phyloP scores from a whole-genome alignment of 2,888 invertebrate genomes.

The Apamea sordens region DNA sequence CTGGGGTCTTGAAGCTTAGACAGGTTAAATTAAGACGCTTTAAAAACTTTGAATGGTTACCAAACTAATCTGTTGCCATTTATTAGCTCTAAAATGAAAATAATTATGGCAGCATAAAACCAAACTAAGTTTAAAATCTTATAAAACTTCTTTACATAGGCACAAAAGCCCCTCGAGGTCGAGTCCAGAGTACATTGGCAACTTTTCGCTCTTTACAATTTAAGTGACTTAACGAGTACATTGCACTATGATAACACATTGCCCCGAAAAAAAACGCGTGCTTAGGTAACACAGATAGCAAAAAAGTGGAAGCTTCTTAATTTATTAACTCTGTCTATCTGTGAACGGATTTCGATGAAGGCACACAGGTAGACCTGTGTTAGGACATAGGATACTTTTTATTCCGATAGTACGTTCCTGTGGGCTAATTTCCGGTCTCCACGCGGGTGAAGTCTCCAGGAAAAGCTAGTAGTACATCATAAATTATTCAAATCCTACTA shows the following conservation, averaged over 20 bases:
- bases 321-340: background rate
- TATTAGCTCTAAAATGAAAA: background rate
- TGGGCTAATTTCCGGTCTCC: too few species aligned
- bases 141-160: background rate
- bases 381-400: too few species aligned
- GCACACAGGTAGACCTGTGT: background rate
- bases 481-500: background rate
- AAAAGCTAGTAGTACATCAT: background rate
- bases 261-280: background rate
- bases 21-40: background rate
- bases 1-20: too few species aligned
- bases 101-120: background rate
- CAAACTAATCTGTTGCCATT: background rate
- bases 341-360: background rate
- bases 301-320: background rate
- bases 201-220: too few species aligned
- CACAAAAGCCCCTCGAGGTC: background rate
- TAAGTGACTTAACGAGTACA: background rate
- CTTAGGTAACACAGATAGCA: background rate
- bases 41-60: background rate
- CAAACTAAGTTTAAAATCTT: background rate
- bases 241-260: constrained; percentile 3
- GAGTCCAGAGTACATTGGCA: background rate
- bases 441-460: too few species aligned
- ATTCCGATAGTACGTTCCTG: too few species aligned